phyloP scores from a whole-genome alignment of 2,888 invertebrate species.

The Trissolcus brochymenae region DNA sequence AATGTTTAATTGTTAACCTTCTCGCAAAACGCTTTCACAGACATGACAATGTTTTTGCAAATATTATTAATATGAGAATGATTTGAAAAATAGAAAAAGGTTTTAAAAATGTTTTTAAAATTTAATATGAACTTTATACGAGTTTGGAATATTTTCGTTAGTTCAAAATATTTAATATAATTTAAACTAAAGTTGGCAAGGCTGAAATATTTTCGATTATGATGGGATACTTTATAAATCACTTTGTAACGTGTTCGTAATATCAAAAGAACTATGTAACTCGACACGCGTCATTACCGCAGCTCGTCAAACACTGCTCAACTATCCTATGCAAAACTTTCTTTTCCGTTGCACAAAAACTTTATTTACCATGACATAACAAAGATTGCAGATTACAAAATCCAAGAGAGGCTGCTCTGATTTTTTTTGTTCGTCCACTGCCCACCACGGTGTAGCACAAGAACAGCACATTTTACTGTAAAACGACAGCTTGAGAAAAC shows the following conservation, averaged over 20 bases:
- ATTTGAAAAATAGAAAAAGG: too few species aligned
- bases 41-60: too few species aligned
- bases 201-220: too few species aligned
- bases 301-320: slow-evolving; percentile 47
- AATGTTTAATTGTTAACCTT: slow-evolving; percentile 14
- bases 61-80: too few species aligned
- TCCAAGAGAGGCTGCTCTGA: not conserved
- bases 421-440: not conserved
- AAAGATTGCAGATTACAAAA: slow-evolving; percentile 15
- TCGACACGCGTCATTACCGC: slow-evolving; percentile 51
- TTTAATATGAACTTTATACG: too few species aligned
- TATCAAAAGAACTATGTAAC: slow-evolving; percentile 37
- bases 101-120: too few species aligned
- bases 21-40: not conserved
- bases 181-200: too few species aligned
- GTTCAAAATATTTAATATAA: too few species aligned
- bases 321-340: slow-evolving; percentile 42
- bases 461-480: not conserved
- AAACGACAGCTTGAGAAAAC: slow-evolving; percentile 10
- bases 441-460: too few species aligned
- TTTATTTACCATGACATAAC: slow-evolving; percentile 50
- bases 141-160: too few species aligned
- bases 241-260: slow-evolving; percentile 38
- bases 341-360: slow-evolving; percentile 50
- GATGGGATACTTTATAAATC: slow-evolving; percentile 8